phyloP scores from a whole-genome alignment of 2,113 vertebrate species.

The Corydoras sp. region DNA sequence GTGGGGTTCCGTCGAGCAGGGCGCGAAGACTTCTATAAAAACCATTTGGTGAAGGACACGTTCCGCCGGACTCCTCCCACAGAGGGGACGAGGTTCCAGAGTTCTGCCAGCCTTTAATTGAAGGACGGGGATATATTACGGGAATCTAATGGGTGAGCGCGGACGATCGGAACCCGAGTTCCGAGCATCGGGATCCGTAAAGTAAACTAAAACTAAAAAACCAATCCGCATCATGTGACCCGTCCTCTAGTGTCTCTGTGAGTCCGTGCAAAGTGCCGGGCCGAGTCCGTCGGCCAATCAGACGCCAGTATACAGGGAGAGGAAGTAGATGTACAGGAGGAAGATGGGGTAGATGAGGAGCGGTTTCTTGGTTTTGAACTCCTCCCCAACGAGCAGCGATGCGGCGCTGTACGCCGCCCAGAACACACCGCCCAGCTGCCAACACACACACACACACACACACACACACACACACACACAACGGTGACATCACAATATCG shows the following conservation, averaged over 20 bases:
- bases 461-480: too few species aligned
- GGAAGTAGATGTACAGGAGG: slow-evolving; percentile 98
- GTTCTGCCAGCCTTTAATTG: too few species aligned
- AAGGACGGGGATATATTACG: slow-evolving; percentile 18
- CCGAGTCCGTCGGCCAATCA: slow-evolving; percentile 60
- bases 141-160: slow-evolving; percentile 44
- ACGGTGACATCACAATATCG: too few species aligned
- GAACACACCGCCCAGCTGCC: slow-evolving; percentile 92
- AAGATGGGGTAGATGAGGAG: slow-evolving; percentile 98
- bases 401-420: slow-evolving; percentile 99
- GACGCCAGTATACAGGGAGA: slow-evolving; percentile 97
- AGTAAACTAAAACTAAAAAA: slow-evolving; percentile 46
- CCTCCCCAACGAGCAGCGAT: slow-evolving; percentile 93
- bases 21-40: not conserved
- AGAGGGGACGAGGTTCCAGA: too few species aligned
- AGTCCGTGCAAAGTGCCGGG: slow-evolving; percentile 51
- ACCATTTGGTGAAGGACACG: not conserved
- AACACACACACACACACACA: slow-evolving; percentile 4
- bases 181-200: too few species aligned
- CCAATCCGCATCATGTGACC: slow-evolving; percentile 38
- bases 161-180: not conserved
- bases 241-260: slow-evolving; percentile 26
- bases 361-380: slow-evolving; percentile 99
- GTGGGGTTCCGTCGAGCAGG: too few species aligned
- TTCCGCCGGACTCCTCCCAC: not conserved